Percentiles rank a stretch among this genome's conserved stretches.
These are phyloP conservation scores for Abrostola triplasia DNA, from an alignment of 2,888 invertebrate genomes.

Conservation along the genomic window DNA sequence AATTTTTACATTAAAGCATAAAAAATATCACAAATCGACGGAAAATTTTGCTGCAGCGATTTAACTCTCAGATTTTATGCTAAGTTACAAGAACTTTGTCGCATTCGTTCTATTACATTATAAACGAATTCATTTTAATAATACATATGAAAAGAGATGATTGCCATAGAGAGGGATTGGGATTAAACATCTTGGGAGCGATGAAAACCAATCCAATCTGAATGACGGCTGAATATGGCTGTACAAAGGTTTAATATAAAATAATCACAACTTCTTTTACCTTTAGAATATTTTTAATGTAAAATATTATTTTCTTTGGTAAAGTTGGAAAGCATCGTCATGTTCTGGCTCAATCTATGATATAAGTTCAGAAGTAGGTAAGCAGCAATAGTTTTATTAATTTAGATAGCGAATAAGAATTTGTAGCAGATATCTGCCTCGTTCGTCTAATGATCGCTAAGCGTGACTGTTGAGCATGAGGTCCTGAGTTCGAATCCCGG, in stretches of 20 bases:
- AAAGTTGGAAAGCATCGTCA: no score
- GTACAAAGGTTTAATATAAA: constrained; percentile 28
- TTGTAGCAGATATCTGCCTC: background rate
- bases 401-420: background rate
- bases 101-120: constrained; percentile 1
- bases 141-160: constrained; percentile 3
- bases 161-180: background rate
- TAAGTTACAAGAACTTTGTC: constrained; percentile 1
- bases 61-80: constrained; percentile 3
- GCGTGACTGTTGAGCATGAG: no score
- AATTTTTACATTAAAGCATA: background rate
- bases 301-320: no score
- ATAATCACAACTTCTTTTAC: constrained; percentile 24
- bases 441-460: no score
- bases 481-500: no score
- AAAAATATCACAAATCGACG: background rate
- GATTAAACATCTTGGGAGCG: constrained; percentile 1
- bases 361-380: no score
- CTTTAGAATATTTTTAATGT: constrained; percentile 10
- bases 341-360: no score
- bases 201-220: constrained; percentile 7
- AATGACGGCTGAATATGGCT: constrained; percentile 11
- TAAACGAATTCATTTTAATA: constrained; percentile 4
- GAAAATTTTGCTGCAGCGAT: background rate
- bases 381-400: no score